Evolutionary conservation across 2,888 invertebrate genomes (phyloP).

Genomic region (Chymomyza fuscimana): DNA sequence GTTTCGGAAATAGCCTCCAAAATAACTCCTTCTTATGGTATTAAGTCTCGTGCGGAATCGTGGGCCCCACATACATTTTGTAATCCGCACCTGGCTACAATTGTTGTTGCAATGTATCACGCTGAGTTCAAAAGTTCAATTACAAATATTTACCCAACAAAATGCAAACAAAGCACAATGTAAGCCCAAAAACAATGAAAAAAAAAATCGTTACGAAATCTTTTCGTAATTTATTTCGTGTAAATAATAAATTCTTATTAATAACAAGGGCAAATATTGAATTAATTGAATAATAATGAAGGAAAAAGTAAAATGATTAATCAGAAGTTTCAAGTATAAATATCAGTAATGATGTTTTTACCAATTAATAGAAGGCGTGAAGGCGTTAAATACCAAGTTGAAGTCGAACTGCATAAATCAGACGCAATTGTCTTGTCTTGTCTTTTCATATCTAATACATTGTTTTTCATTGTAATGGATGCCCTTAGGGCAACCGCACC

Average conservation of each 20-base stretch:
- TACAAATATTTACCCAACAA: slow-evolving; percentile 8
- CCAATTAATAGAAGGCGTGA: neutral
- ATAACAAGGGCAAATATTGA: neutral
- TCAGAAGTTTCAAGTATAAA: neutral
- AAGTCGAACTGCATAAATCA: neutral
- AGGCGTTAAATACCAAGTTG: neutral
- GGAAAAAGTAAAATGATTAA: neutral
- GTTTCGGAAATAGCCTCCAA: no score
- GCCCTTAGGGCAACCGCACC: neutral
- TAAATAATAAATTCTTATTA: neutral
- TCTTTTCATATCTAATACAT: neutral
- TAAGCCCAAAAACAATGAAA: neutral
- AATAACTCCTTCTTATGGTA: no score
- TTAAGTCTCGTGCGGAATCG: no score
- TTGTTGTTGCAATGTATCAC: neutral
- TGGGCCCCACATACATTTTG: no score
- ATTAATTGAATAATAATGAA: neutral
- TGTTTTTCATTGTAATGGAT: neutral
- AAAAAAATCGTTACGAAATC: neutral
- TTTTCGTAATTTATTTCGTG: neutral
- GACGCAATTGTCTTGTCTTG: neutral
- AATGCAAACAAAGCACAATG: neutral
- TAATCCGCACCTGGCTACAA: neutral
- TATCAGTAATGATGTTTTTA: neutral
- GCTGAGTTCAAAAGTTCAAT: slow-evolving; percentile 6